Percentiles rank a stretch among this genome's conserved stretches.
Conservation (phyloP, 2,888 invertebrate species). For the Glomeris marginata region DNA sequence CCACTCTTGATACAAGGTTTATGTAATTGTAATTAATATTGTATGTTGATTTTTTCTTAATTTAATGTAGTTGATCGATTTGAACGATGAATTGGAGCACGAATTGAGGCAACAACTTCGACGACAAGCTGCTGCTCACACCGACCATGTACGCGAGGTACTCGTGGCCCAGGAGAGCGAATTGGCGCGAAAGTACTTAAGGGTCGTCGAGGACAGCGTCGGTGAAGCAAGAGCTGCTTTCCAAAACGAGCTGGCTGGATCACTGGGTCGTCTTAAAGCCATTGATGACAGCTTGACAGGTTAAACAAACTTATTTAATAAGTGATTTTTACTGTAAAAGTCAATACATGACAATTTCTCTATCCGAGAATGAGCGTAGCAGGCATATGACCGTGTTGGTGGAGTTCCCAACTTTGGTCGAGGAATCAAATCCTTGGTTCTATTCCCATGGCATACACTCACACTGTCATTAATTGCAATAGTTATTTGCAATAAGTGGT, state of each 20-base stretch:
- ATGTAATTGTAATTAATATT: neutral
- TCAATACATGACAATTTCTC: too few relatives aligned
- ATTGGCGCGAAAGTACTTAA: conserved; percentile 32
- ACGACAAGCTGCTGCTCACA: conserved; percentile 70
- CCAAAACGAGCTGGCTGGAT: conserved; percentile 52
- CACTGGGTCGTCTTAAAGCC: conserved; percentile 57
- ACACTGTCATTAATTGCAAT: neutral
- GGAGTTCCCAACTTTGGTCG: too few relatives aligned
- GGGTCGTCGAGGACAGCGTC: conserved; percentile 47
- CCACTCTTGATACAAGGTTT: too few relatives aligned
- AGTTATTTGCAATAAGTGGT: neutral
- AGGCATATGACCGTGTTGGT: too few relatives aligned
- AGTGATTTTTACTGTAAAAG: too few relatives aligned
- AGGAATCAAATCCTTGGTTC: too few relatives aligned
- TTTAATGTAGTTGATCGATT: conserved; percentile 9
- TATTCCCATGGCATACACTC: too few relatives aligned
- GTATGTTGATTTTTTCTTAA: neutral
- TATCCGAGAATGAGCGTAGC: too few relatives aligned
- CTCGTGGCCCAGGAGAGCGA: conserved; percentile 44
- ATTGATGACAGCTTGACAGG: conserved; percentile 60
- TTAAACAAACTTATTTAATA: conserved; percentile 27
- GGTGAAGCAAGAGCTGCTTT: conserved; percentile 47
- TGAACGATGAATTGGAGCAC: conserved; percentile 35
- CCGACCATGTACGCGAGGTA: conserved; percentile 60
- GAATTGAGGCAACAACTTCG: conserved; percentile 62